Evolutionary conservation across 1,140 invertebrate species (phyloP).

Genomic region (Samia ricini): DNA sequence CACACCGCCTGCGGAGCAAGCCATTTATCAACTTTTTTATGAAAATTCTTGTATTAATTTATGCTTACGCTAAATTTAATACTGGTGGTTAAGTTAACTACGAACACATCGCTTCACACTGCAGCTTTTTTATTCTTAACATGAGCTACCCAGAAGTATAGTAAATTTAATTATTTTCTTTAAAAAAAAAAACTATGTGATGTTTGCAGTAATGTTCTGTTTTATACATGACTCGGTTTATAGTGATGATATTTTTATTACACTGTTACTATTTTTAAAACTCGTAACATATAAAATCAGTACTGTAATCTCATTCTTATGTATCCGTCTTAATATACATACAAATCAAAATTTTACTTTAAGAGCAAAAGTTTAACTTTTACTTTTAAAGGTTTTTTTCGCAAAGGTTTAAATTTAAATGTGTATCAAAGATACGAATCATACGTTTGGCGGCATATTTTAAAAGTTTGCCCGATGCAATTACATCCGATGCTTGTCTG

Average conservation of each 20-base stretch:
- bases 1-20: conserved; percentile 62
- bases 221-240: conserved; percentile 10
- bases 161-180: conserved; percentile 32
- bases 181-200: conserved; percentile 17
- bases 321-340: no score
- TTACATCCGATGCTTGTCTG: conserved; percentile 60
- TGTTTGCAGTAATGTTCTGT: conserved; percentile 22
- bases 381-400: conserved; percentile 3
- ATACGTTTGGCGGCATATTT: conserved; percentile 44
- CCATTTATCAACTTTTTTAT: conserved; percentile 76
- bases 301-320: no score
- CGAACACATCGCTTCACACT: conserved; percentile 56
- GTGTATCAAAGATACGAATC: conserved; percentile 1
- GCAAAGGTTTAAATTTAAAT: not conserved
- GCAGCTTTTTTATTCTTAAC: conserved; percentile 55
- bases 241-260: not conserved
- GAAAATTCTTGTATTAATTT: conserved; percentile 75
- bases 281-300: no score
- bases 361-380: no score
- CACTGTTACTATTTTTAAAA: no score
- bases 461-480: conserved; percentile 50
- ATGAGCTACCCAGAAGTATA: conserved; percentile 25
- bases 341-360: no score
- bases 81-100: conserved; percentile 60
- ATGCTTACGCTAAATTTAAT: conserved; percentile 70